Percentiles rank a stretch among this genome's conserved stretches.
phyloP scores from a whole-genome alignment of 2,888 invertebrate species.

The Xanthorhoe designata region DNA sequence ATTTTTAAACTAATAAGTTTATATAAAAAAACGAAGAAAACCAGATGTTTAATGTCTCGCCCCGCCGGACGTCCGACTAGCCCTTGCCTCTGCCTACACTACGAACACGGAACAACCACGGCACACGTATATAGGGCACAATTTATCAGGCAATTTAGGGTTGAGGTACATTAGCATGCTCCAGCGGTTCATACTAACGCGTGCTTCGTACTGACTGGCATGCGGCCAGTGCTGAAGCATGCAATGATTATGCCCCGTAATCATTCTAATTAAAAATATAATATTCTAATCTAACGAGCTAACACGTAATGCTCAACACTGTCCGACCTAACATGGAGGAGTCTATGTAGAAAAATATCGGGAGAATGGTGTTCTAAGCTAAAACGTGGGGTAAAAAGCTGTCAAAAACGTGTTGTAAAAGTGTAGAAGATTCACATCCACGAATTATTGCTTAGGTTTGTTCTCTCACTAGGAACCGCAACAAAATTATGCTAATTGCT shows the following conservation, averaged over 20 bases:
- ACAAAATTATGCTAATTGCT: constrained; percentile 41
- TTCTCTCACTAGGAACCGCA: constrained; percentile 68
- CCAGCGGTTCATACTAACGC: constrained; percentile 5
- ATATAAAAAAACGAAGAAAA: constrained; percentile 54
- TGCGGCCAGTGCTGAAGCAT: constrained; percentile 12
- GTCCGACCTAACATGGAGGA: constrained; percentile 26
- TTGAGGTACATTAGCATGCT: constrained; percentile 6
- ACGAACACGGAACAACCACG: constrained; percentile 63
- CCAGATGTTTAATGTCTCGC: constrained; percentile 39
- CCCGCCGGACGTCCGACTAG: constrained; percentile 50
- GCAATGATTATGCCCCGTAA: constrained; percentile 8
- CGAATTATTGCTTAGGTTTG: constrained; percentile 77
- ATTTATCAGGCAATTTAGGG: constrained; percentile 43
- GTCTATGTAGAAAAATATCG: constrained; percentile 28
- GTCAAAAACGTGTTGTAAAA: constrained; percentile 57
- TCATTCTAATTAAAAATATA: constrained; percentile 37
- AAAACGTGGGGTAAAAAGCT: constrained; percentile 48
- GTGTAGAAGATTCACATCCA: constrained; percentile 75
- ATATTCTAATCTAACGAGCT: constrained; percentile 29
- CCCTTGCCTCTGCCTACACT: constrained; percentile 42
- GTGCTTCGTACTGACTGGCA: neutral
- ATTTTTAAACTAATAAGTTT: constrained; percentile 68
- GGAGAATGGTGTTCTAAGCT: constrained; percentile 49
- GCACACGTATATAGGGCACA: constrained; percentile 54
- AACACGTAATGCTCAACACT: constrained; percentile 23